These are phyloP conservation scores for Ephestia elutella DNA, from an alignment of 1,140 invertebrate genomes.

Conservation along the genomic window DNA sequence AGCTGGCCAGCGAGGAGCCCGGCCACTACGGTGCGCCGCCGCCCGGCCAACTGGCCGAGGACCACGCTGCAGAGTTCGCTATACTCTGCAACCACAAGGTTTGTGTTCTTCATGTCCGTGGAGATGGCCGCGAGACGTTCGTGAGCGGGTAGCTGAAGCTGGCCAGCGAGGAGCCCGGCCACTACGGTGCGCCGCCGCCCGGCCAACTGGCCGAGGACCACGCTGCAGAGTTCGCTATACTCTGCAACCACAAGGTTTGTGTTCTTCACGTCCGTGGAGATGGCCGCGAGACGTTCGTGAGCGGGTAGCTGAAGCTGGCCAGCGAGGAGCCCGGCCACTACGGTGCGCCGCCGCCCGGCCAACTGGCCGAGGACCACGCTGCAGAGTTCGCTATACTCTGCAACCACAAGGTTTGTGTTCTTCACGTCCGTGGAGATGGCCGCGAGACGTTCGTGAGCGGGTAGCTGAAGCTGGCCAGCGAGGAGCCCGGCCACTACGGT, in stretches of 20 bases:
- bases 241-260: constrained; percentile 57
- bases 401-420: constrained; percentile 58
- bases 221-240: constrained; percentile 34
- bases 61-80: constrained; percentile 31
- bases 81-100: constrained; percentile 56
- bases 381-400: constrained; percentile 42
- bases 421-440: constrained; percentile 52
- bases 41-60: constrained; percentile 33
- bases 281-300: constrained; percentile 57
- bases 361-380: constrained; percentile 34
- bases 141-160: constrained; percentile 44
- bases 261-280: constrained; percentile 56
- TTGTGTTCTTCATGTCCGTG: no score
- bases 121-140: constrained; percentile 51
- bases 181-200: constrained; percentile 35
- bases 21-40: constrained; percentile 41
- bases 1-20: constrained; percentile 31
- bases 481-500: constrained; percentile 42
- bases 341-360: constrained; percentile 32
- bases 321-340: constrained; percentile 37
- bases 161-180: constrained; percentile 30
- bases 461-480: constrained; percentile 31
- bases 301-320: constrained; percentile 36
- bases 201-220: constrained; percentile 37
- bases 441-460: constrained; percentile 54